A percentile compares a stretch with the other conserved stretches of the same genome.
phyloP scores from a whole-genome alignment of 2,797 vertebrate genomes.

The Trematomus bernacchii region DNA sequence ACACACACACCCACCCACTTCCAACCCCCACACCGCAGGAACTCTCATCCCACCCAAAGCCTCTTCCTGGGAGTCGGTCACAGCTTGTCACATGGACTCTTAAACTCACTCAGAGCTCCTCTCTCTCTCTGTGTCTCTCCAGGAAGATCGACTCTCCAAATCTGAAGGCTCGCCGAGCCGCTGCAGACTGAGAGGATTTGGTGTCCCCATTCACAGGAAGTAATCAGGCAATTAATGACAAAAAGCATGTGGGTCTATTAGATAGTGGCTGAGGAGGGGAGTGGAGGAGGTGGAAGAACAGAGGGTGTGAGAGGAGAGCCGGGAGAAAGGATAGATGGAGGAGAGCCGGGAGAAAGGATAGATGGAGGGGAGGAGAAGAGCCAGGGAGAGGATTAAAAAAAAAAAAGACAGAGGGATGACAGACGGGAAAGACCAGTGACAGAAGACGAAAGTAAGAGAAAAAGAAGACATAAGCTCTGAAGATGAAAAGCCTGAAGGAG shows the following conservation, averaged over 20 bases:
- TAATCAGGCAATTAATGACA: conserved; percentile 88
- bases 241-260: conserved; percentile 83
- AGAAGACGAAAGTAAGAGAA: conserved; percentile 65
- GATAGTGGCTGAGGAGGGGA: conserved; percentile 68
- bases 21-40: conserved; percentile 19
- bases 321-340: conserved; percentile 53
- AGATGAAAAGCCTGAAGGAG: conserved; percentile 61
- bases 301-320: conserved; percentile 36
- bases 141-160: conserved; percentile 76
- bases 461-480: conserved; percentile 64
- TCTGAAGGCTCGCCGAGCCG: conserved; percentile 74
- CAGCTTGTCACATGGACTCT: conserved; percentile 74
- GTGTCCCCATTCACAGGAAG: conserved; percentile 81
- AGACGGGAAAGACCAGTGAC: conserved; percentile 58
- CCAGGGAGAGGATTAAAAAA: conserved; percentile 38
- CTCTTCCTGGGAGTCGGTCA: conserved; percentile 72
- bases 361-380: conserved; percentile 50
- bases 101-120: conserved; percentile 62
- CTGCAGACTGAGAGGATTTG: conserved; percentile 83
- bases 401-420: conserved; percentile 66
- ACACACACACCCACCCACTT: neutral
- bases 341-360: conserved; percentile 48
- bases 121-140: conserved; percentile 37
- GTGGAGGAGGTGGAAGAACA: conserved; percentile 37
- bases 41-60: conserved; percentile 70